Evolutionary conservation across 2,113 vertebrate genomes (phyloP), one percentile per base, ranked within the genome.

Genomic region (Vulpes lagopus): DNA sequence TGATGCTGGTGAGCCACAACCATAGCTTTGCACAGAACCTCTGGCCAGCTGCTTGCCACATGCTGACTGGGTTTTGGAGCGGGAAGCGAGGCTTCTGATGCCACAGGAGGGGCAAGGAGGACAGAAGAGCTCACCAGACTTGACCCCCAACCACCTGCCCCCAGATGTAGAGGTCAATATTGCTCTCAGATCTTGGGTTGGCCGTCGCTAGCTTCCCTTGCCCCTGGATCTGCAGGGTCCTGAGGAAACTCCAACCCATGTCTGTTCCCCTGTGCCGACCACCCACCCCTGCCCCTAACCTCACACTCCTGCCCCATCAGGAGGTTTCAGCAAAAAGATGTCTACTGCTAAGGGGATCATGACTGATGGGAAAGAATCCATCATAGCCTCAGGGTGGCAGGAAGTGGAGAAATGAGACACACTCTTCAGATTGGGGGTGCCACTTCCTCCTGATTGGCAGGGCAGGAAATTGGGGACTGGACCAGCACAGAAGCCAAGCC

Each of bases 401-500:
- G 83, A 94, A 94, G 59, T 87, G 19, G 80, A 97, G 59, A 97
- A 97, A 92, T 93, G 69, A 97, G 87, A 92, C 20, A 51, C 8
- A 87, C 23, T 88, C 32, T 92, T 95, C 57, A 94, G 62, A 43
- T 59, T 82, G n/a, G 59, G 62, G 35, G 2, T 87, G 5, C 89
- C 25, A 94, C 59, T 64, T 83, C 62, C 55, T 94, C 22, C 80
- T 97, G 93, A 98, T 91, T 88, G 94, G 30, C 76, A 96, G 35
- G 76, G 53, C 76, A 97, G 88, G 88, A 97, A 98, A 97, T 90
- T 92, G 80, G 67, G 90, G 38, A 91, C 95, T 88, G 69, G 69
- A 96, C 69, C 35, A 95, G 88, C 2, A n/a, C 79, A 90, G 94
- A 97, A 97, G 64, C 62, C 84, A 97, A 94, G 57, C 17, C 84